A percentile compares a stretch with the other conserved stretches of the same genome.
Evolutionary conservation across 2,113 vertebrate genomes (phyloP).

Genomic region (Hemiscyllium ocellatum): DNA sequence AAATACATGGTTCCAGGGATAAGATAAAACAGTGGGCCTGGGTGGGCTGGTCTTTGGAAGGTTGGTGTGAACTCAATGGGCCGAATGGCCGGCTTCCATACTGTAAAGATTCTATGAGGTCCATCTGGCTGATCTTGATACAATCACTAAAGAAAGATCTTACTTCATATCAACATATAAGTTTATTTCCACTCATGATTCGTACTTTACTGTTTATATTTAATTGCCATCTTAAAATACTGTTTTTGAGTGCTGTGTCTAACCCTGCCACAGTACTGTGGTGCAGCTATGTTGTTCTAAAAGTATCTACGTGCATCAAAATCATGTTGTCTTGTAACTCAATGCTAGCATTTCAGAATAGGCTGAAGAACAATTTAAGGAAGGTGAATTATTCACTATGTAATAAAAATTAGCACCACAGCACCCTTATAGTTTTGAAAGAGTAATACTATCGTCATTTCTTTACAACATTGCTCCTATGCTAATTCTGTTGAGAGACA

Average conservation of each 20-base stretch:
- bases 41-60: no score
- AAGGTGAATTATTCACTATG: not conserved
- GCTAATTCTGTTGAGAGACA: not conserved
- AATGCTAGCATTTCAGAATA: not conserved
- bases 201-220: not conserved
- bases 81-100: no score
- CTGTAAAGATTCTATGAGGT: no score
- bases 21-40: no score
- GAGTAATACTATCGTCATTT: not conserved
- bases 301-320: not conserved
- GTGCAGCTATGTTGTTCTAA: not conserved
- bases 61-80: no score
- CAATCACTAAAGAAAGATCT: not conserved
- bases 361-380: not conserved
- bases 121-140: no score
- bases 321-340: not conserved
- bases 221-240: slow-evolving; percentile 9
- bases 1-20: no score
- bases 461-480: not conserved
- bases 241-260: not conserved
- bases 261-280: not conserved
- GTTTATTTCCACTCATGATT: not conserved
- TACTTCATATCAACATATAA: not conserved
- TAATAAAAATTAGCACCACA: not conserved
- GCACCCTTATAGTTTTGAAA: not conserved